Evolutionary conservation across 2,888 invertebrate species (phyloP).

Genomic region (Pollenia angustigena): DNA sequence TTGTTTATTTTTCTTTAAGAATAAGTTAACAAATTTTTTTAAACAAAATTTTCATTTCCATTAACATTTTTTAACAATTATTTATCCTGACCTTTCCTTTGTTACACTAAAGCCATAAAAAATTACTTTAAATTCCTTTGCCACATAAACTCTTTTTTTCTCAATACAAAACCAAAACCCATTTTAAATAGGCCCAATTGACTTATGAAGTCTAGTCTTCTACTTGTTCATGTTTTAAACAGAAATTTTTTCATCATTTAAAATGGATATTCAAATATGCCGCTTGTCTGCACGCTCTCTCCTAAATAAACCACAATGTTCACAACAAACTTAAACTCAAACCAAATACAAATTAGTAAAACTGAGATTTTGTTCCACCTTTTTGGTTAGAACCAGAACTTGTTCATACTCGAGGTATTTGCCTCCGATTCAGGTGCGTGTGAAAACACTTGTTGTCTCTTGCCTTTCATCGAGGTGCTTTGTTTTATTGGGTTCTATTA

Average conservation of each 20-base stretch:
- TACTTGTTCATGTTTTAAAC: neutral
- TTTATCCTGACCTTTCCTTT: slow-evolving; percentile 1
- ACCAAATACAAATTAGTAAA: slow-evolving; percentile 34
- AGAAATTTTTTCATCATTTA: slow-evolving; percentile 4
- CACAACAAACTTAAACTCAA: neutral
- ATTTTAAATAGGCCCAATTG: neutral
- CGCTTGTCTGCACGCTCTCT: neutral
- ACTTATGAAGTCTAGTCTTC: neutral
- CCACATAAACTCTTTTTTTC: neutral
- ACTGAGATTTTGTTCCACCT: slow-evolving; percentile 21
- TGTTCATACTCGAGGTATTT: slow-evolving; percentile 9
- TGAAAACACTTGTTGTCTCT: slow-evolving; percentile 67
- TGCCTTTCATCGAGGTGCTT: slow-evolving; percentile 63
- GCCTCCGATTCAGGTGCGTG: slow-evolving; percentile 49
- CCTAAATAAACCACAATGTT: slow-evolving; percentile 1
- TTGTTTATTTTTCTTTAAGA: too few species aligned
- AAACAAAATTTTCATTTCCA: neutral
- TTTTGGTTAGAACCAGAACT: slow-evolving; percentile 41
- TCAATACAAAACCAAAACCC: neutral
- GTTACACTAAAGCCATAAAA: neutral
- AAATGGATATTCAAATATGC: slow-evolving; percentile 26
- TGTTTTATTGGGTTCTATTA: slow-evolving; percentile 45
- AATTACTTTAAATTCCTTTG: slow-evolving; percentile 42
- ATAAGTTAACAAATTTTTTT: too few species aligned
- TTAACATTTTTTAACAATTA: neutral